A percentile compares a stretch with the other conserved stretches of the same genome.
phyloP scores from a whole-genome alignment of 1,140 invertebrate genomes.

The Stratiolaelaps scimitus region DNA sequence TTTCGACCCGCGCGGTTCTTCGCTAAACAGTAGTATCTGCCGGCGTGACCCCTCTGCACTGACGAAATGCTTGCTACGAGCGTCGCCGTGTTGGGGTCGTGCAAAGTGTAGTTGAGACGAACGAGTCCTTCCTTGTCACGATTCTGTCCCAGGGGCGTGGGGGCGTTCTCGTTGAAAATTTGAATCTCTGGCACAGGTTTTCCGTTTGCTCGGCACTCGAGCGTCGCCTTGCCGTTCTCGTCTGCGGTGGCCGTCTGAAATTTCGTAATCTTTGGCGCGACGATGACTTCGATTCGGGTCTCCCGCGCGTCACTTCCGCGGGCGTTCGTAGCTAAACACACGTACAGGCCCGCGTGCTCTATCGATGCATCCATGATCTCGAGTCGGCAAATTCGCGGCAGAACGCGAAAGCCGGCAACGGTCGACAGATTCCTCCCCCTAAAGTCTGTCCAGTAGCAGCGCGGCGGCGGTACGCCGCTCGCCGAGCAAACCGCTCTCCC shows the following conservation, averaged over 20 bases:
- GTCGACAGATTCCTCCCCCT: background rate
- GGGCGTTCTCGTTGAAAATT: background rate
- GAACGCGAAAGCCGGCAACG: background rate
- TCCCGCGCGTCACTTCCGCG: background rate
- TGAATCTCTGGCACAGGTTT: background rate
- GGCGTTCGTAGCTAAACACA: background rate
- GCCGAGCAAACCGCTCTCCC: conserved; percentile 1
- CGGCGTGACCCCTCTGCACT: background rate
- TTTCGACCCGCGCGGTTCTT: background rate
- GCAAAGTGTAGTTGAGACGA: background rate
- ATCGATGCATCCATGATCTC: background rate
- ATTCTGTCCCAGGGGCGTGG: background rate
- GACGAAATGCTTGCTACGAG: background rate
- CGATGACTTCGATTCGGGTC: background rate
- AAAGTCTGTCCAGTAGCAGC: conserved; percentile 12
- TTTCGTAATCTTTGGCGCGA: background rate
- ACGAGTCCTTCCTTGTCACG: no score
- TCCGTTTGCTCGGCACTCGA: background rate
- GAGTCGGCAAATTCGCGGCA: background rate
- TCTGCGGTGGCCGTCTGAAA: background rate
- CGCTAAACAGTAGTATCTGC: conserved; percentile 3
- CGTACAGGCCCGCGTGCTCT: background rate
- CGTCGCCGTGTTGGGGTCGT: background rate
- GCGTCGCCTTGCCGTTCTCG: background rate
- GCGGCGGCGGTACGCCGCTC: background rate